A percentile compares a stretch with the other conserved stretches of the same genome.
These are phyloP conservation scores for Cydia pomonella DNA, from an alignment of 1,140 invertebrate species.

Conservation along the genomic window DNA sequence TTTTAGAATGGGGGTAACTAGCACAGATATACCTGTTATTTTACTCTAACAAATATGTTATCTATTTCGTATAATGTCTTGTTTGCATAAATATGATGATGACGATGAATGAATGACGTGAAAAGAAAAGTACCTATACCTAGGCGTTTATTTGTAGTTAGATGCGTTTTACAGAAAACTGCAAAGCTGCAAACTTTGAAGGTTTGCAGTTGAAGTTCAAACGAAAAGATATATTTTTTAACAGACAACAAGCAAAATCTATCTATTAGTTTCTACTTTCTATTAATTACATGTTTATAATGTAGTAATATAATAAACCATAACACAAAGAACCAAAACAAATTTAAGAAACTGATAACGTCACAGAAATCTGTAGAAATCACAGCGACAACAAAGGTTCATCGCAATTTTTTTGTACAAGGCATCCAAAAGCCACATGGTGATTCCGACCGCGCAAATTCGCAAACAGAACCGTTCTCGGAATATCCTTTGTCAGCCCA, in stretches of 20 bases:
- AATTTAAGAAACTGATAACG: background rate
- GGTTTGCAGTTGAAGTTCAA: too few species aligned
- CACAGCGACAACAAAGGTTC: constrained; percentile 14
- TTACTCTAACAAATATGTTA: background rate
- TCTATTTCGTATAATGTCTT: background rate
- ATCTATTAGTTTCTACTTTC: too few species aligned
- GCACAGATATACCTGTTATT: too few species aligned
- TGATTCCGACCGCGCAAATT: constrained; percentile 61
- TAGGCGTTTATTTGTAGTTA: too few species aligned
- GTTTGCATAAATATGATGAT: too few species aligned
- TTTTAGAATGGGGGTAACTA: background rate
- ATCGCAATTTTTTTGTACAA: constrained; percentile 21
- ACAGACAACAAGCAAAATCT: too few species aligned
- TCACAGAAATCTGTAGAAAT: background rate
- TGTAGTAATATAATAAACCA: background rate
- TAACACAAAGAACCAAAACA: background rate
- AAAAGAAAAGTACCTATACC: too few species aligned
- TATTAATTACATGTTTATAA: too few species aligned
- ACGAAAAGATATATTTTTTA: too few species aligned
- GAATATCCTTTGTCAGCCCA: constrained; percentile 69
- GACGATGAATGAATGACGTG: too few species aligned
- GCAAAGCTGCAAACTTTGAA: too few species aligned
- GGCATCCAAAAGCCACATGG: constrained; percentile 50
- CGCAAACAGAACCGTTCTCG: constrained; percentile 63
- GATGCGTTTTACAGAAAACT: too few species aligned